Conservation (phyloP, 1,140 invertebrate genomes). For the Brachionus manjavacas region DNA sequence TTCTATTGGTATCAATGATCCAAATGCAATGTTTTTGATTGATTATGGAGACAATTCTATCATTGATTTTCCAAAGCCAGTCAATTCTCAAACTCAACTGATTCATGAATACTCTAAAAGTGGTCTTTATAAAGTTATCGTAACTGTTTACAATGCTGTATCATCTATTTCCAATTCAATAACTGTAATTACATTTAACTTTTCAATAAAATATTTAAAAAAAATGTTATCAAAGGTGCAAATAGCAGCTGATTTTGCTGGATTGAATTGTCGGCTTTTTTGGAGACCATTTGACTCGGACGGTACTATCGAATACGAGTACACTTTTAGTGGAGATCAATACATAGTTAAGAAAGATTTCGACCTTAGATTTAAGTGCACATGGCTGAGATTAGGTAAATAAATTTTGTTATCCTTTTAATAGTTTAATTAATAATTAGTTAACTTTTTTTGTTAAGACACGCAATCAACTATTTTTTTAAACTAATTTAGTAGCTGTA, state of each 20-base stretch:
- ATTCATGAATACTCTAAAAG: not conserved
- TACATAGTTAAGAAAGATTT: conserved; percentile 1
- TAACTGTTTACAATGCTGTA: not conserved
- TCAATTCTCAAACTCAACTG: not conserved
- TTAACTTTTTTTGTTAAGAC: too few relatives aligned
- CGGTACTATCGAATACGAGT: not conserved
- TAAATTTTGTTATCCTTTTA: too few relatives aligned
- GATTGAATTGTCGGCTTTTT: not conserved
- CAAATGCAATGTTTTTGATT: not conserved
- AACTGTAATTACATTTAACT: not conserved
- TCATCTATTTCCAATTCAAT: not conserved
- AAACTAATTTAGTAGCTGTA: too few relatives aligned
- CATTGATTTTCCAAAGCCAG: not conserved
- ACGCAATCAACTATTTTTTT: too few relatives aligned
- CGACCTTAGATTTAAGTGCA: not conserved
- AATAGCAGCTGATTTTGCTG: not conserved
- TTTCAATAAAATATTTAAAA: not conserved
- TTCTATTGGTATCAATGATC: not conserved
- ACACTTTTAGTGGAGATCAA: not conserved
- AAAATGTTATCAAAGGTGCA: not conserved
- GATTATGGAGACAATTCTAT: not conserved
- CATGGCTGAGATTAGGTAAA: conserved; percentile 31
- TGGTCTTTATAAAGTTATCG: not conserved
- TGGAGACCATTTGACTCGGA: conserved; percentile 18
- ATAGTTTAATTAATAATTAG: not conserved